Base-by-base conservation (phyloP, 2,888 invertebrate genomes). In the Habroteleia sp. region DNA sequence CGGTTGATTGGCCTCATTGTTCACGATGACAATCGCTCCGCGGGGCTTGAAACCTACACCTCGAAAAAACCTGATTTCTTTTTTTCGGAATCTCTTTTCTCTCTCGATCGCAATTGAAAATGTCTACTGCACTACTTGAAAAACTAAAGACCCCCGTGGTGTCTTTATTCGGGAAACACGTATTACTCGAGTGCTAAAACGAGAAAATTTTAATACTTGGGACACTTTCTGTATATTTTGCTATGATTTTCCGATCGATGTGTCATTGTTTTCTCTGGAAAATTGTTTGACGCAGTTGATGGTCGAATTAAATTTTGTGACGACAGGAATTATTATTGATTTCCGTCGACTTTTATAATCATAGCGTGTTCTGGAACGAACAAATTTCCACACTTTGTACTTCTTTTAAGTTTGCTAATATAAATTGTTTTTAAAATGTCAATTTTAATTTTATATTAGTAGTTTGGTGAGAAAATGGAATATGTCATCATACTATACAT, bases 41-140 rank as follows among this genome's bases (percentile, higher is more conserved):
- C 81, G 76, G 84, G 84, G 66, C 80, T 79, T 84, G 84, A 84
- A 83, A 84, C 78, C 80, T 82, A 84, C 82, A 84, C 84, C 81
- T 81, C 72, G 77, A 76, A 60, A 65, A 62, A 74, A 48, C 46
- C 63, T 63, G 62, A 68, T 68, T 69, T 17, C 48, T 52, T 69
- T 58, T 68, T 56, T 16, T 74, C 23, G 42, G 23, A 13, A 29
- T 63, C 20, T 52, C 25, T 42, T n/a, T n/a, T 48, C 48, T 63
- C 23, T 58, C 29, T 44, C 62, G 33, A 50, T 16, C 39, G 37
- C 42, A 63, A 52, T 52, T 37, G 25, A 31, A 52, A 56, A 14
- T 50, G 60, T 58, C 44, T 63, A 62, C 58, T 41, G 41, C 52
- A 27, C 68, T 69, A 73, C 76, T 77, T 69, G 69, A 76, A 41